Conservation (phyloP, 2,888 invertebrate species). For the Drosophila mimica region DNA sequence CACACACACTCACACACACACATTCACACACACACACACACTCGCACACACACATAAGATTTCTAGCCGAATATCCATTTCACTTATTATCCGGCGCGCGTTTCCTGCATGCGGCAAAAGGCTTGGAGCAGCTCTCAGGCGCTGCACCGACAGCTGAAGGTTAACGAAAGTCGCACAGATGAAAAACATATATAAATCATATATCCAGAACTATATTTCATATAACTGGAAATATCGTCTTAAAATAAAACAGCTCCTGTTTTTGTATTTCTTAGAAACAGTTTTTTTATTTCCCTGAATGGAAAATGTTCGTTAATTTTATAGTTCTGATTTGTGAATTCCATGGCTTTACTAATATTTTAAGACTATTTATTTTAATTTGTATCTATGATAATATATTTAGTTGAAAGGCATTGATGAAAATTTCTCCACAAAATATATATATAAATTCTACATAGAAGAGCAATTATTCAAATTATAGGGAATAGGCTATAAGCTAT, state of each 20-base stretch:
- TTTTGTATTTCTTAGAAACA: background rate
- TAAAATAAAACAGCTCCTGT: background rate
- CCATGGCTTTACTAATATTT: background rate
- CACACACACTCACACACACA: conserved; percentile 10
- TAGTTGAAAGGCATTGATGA: background rate
- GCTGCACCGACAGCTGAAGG: conserved; percentile 44
- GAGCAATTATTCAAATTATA: background rate
- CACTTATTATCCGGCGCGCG: conserved; percentile 75
- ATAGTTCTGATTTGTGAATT: background rate
- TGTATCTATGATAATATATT: background rate
- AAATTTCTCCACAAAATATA: background rate
- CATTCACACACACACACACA: background rate
- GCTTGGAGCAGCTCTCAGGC: conserved; percentile 40
- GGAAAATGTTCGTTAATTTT: background rate
- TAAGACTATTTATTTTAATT: background rate
- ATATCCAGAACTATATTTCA: background rate
- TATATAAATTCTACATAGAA: background rate
- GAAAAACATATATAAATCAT: background rate
- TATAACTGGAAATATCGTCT: background rate
- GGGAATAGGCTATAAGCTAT: background rate
- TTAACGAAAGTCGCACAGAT: conserved; percentile 3
- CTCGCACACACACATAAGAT: conserved; percentile 10
- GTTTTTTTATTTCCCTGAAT: background rate
- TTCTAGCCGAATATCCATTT: conserved; percentile 67
- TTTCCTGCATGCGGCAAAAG: conserved; percentile 58